phyloP scores from a whole-genome alignment of 2,888 invertebrate genomes.

The Drosophila anomelani region DNA sequence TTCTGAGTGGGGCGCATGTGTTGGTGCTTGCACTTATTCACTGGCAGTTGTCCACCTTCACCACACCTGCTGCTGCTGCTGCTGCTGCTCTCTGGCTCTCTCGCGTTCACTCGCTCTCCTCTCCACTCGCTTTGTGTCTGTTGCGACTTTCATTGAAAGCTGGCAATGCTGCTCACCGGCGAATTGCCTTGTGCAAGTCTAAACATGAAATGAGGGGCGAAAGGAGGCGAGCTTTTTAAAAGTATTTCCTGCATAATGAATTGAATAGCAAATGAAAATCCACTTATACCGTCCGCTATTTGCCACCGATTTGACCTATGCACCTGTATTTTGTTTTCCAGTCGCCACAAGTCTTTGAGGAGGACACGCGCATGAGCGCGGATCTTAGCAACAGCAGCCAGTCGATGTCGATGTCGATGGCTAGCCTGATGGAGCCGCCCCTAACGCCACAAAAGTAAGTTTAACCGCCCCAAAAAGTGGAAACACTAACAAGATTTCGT shows the following conservation, averaged over 20 bases:
- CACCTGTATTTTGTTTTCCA: conserved; percentile 35
- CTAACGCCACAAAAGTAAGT: conserved; percentile 76
- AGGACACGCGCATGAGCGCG: conserved; percentile 91
- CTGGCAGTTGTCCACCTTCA: conserved; percentile 57
- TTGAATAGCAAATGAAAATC: not conserved
- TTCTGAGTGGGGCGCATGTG: conserved; percentile 11
- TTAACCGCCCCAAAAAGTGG: too few relatives aligned
- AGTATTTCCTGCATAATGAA: not conserved
- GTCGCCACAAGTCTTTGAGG: conserved; percentile 88
- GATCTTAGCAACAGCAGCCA: conserved; percentile 85
- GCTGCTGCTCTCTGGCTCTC: conserved; percentile 13
- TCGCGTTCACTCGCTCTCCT: conserved; percentile 18
- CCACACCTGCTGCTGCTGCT: conserved; percentile 69
- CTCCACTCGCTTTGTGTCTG: too few relatives aligned
- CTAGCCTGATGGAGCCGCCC: conserved; percentile 68
- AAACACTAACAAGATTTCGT: not conserved
- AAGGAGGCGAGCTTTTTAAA: not conserved
- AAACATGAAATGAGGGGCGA: conserved; percentile 10
- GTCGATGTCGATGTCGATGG: conserved; percentile 62
- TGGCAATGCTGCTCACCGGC: conserved; percentile 57
- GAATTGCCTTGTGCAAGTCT: conserved; percentile 15
- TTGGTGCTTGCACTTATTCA: conserved; percentile 21
- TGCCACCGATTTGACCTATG: not conserved
- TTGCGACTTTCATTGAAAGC: conserved; percentile 31
- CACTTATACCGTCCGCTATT: not conserved